phyloP scores from a whole-genome alignment of 2,797 vertebrate genomes.

The Aeoliscus strigatus region DNA sequence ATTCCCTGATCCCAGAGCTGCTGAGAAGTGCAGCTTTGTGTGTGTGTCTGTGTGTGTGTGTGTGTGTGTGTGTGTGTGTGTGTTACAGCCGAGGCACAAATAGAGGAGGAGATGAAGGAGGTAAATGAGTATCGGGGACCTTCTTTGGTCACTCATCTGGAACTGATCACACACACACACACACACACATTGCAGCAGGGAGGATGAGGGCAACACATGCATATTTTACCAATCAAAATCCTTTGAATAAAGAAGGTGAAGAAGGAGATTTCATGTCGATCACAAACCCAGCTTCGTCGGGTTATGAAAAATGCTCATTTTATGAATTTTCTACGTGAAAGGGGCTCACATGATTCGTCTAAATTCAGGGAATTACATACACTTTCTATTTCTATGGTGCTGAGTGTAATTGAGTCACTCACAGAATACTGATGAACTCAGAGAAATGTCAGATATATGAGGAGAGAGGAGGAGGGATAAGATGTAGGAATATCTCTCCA shows the following conservation, averaged over 20 bases:
- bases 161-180: conserved; percentile 44
- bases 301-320: too few relatives aligned
- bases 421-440: conserved; percentile 55
- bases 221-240: too few relatives aligned
- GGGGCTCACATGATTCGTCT: too few relatives aligned
- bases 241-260: too few relatives aligned
- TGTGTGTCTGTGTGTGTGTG: too few relatives aligned
- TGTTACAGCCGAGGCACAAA: conserved; percentile 13
- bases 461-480: conserved; percentile 13
- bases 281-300: too few relatives aligned
- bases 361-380: too few relatives aligned
- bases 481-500: conserved; percentile 1
- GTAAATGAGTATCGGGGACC: conserved; percentile 28
- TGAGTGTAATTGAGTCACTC: conserved; percentile 47
- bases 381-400: conserved; percentile 37
- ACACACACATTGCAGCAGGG: too few relatives aligned
- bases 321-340: too few relatives aligned
- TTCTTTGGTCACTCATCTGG: conserved; percentile 45
- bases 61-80: conserved; percentile 19
- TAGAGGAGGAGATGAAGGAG: conserved; percentile 20
- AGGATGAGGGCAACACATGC: too few relatives aligned
- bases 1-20: conserved; percentile 52
- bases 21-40: conserved; percentile 41
- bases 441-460: conserved; percentile 28
- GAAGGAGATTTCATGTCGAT: too few relatives aligned